Percentiles rank a stretch among this genome's conserved stretches.
Evolutionary conservation across 2,113 vertebrate species (phyloP).

Genomic region (Casuarius casuarius): DNA sequence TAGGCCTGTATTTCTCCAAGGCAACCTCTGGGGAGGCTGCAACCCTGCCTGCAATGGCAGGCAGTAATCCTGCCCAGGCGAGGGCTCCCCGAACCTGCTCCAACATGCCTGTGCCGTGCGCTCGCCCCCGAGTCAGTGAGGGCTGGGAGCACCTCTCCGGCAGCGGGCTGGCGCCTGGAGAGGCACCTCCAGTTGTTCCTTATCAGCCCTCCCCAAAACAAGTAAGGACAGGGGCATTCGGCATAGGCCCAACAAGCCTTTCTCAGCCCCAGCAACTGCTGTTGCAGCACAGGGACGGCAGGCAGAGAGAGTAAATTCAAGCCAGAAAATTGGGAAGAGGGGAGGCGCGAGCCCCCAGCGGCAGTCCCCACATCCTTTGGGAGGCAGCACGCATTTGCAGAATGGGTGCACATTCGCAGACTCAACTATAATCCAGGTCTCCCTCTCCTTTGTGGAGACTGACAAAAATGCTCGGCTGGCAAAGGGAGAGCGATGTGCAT

Average conservation of each 20-base stretch:
- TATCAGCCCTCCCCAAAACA: conserved; percentile 43
- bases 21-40: conserved; percentile 8
- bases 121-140: not conserved
- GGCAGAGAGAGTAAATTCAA: conserved; percentile 8
- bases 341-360: not conserved
- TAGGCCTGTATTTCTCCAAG: not conserved
- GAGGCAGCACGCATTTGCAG: not conserved
- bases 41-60: conserved; percentile 19
- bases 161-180: not conserved
- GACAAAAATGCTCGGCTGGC: not conserved
- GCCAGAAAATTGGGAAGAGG: not conserved
- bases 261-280: not conserved
- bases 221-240: conserved; percentile 38
- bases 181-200: conserved; percentile 15
- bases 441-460: accelerated
- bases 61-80: conserved; percentile 43
- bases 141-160: conserved; percentile 3
- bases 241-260: conserved; percentile 38
- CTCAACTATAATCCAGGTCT: not conserved
- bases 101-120: accelerated
- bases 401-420: accelerated
- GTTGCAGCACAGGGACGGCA: not conserved
- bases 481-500: not conserved
- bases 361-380: not conserved
- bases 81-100: conserved; percentile 3